Conservation (phyloP, 2,888 invertebrate species). For the Epinotia ramella region DNA sequence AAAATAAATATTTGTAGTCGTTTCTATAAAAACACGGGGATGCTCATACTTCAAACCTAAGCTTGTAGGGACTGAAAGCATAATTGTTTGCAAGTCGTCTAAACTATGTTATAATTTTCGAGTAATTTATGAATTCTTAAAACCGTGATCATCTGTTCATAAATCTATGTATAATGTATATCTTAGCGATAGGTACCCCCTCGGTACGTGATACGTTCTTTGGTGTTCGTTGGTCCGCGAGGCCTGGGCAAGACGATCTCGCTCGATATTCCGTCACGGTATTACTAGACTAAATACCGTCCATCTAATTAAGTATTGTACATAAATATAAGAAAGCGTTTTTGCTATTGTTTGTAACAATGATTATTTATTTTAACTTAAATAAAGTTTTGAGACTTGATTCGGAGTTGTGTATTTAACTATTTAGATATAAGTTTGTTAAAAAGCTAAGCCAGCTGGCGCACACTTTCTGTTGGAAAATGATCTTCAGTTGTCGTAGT, state of each 20-base stretch:
- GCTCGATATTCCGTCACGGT: slow-evolving; percentile 32
- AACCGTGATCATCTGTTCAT: not conserved
- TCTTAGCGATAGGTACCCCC: not conserved
- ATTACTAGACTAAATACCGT: slow-evolving; percentile 20
- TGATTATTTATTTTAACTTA: slow-evolving; percentile 55
- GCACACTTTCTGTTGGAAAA: not conserved
- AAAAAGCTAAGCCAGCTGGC: slow-evolving; percentile 6
- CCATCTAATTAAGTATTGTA: slow-evolving; percentile 50
- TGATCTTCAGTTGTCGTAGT: not conserved
- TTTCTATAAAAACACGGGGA: no score
- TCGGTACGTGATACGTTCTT: not conserved
- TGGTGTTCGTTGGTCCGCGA: not conserved
- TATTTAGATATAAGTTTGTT: slow-evolving; percentile 23
- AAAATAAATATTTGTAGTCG: no score
- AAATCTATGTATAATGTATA: not conserved
- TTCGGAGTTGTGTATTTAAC: slow-evolving; percentile 50
- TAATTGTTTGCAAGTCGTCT: no score
- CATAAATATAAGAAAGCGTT: slow-evolving; percentile 54
- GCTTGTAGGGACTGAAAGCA: no score
- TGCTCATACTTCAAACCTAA: no score
- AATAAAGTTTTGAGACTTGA: slow-evolving; percentile 62
- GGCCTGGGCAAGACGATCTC: not conserved
- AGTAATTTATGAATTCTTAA: no score
- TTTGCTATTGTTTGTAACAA: slow-evolving; percentile 59
- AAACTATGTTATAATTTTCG: no score